Conservation (phyloP, 2,888 invertebrate species). For the Drosophila peninsularis region DNA sequence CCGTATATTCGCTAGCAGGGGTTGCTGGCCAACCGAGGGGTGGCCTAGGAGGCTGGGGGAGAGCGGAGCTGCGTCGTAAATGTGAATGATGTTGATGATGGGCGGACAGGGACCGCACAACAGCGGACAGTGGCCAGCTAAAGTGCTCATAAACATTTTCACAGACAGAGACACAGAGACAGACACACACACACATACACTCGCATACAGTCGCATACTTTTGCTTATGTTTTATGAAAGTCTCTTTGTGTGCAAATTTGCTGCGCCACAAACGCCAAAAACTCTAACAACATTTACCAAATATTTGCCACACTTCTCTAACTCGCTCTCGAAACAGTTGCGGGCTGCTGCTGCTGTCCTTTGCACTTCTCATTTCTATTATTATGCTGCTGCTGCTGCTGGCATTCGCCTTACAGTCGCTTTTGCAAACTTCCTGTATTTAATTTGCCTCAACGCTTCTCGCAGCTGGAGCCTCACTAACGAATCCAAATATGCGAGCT, state of each 20-base stretch:
- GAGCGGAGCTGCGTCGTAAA: constrained; percentile 64
- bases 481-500: constrained; percentile 41
- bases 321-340: constrained; percentile 35
- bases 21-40: background rate
- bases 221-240: constrained; percentile 55
- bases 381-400: constrained; percentile 50
- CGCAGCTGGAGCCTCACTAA: constrained; percentile 50
- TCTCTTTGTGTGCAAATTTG: constrained; percentile 63
- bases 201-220: constrained; percentile 21
- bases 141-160: constrained; percentile 76
- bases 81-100: constrained; percentile 78
- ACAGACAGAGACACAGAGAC: constrained; percentile 20
- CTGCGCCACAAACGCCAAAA: constrained; percentile 43
- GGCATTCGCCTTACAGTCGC: constrained; percentile 45
- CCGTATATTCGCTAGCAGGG: background rate
- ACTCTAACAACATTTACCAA: constrained; percentile 51
- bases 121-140: constrained; percentile 63
- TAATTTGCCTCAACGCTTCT: constrained; percentile 61
- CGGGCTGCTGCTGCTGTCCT: constrained; percentile 34
- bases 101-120: constrained; percentile 59
- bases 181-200: constrained; percentile 2
- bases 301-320: constrained; percentile 22
- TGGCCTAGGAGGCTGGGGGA: background rate
- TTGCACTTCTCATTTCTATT: constrained; percentile 60
- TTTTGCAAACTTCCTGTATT: constrained; percentile 66